Evolutionary conservation across 2,113 vertebrate species (phyloP).

Genomic region (Heterocephalus glaber): DNA sequence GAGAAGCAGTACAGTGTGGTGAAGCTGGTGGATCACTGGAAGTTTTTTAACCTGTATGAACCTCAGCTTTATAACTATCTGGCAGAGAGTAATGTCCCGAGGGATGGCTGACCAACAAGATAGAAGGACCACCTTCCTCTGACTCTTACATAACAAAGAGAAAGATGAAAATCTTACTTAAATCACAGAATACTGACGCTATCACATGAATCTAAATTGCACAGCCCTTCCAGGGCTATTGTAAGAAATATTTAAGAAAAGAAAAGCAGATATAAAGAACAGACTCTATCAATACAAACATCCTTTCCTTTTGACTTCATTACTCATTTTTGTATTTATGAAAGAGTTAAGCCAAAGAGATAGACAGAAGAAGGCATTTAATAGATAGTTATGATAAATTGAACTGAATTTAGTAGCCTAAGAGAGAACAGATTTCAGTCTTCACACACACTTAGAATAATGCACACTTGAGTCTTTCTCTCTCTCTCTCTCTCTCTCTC

Average conservation of each 20-base stretch:
- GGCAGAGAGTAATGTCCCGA: background rate
- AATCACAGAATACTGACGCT: background rate
- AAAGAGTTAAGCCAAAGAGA: background rate
- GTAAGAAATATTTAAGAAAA: background rate
- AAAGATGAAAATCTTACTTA: background rate
- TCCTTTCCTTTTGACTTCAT: background rate
- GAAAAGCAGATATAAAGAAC: background rate
- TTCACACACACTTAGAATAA: constrained; percentile 15
- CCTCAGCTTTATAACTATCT: background rate
- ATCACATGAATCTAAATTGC: background rate
- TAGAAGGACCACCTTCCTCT: background rate
- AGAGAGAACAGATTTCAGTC: constrained; percentile 15
- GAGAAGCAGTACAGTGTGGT: background rate
- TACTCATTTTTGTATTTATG: background rate
- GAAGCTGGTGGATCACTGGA: background rate
- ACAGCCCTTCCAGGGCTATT: background rate
- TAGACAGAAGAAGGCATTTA: background rate
- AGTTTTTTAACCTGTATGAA: background rate
- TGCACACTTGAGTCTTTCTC: background rate
- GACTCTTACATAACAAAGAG: background rate
- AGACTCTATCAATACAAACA: background rate
- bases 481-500: too few relatives aligned
- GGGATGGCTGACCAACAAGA: background rate
- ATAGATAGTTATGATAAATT: background rate
- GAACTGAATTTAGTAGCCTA: background rate